Percentiles rank a stretch among this genome's conserved stretches.
Evolutionary conservation across 1,140 invertebrate species (phyloP).

Genomic region (Lepidurus packardi): DNA sequence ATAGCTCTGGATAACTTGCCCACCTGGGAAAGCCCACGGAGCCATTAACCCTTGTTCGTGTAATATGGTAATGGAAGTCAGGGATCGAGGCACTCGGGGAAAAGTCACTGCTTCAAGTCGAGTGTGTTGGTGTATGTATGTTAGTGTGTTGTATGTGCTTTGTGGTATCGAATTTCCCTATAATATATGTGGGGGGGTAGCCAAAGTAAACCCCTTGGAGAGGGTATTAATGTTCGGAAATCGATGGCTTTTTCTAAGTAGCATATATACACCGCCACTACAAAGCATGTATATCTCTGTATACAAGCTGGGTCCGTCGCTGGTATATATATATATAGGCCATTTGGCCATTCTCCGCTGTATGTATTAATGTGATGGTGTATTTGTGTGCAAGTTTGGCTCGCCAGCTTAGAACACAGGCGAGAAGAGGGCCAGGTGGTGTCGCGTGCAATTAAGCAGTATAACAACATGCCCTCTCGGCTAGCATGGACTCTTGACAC

Average conservation of each 20-base stretch:
- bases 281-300: neutral
- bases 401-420: neutral
- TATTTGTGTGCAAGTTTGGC: neutral
- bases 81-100: neutral
- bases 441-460: conserved; percentile 15
- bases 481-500: neutral
- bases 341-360: no score
- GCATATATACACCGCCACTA: neutral
- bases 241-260: conserved; percentile 3
- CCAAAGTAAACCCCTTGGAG: conserved; percentile 8
- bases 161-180: conserved; percentile 1
- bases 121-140: neutral
- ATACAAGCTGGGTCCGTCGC: neutral
- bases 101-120: neutral
- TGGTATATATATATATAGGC: neutral
- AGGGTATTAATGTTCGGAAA: conserved; percentile 3
- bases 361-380: neutral
- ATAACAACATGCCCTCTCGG: neutral
- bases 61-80: conserved; percentile 18
- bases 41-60: conserved; percentile 15
- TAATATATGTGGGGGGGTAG: neutral
- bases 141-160: neutral
- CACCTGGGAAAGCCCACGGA: neutral
- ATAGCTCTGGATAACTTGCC: neutral
- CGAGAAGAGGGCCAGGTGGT: conserved; percentile 2